Evolutionary conservation across 2,888 invertebrate genomes (phyloP).

Genomic region (Noctua comes): DNA sequence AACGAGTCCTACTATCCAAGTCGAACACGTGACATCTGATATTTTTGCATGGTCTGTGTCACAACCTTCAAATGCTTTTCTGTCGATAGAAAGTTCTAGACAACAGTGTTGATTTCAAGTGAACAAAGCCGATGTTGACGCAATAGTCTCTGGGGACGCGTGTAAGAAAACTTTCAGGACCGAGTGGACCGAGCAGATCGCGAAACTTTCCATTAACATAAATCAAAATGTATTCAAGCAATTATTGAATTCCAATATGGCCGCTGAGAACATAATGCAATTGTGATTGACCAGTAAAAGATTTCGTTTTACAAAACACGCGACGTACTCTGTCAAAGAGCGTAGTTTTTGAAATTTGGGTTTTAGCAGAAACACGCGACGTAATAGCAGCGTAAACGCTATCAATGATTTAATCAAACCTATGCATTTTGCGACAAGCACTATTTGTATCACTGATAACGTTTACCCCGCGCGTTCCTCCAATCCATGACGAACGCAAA

Average conservation of each 20-base stretch:
- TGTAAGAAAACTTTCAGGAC: constrained; percentile 68
- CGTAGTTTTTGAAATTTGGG: not conserved
- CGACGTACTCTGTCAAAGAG: not conserved
- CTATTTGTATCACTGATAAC: not conserved
- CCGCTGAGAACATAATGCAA: constrained; percentile 41
- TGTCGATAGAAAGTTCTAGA: constrained; percentile 70
- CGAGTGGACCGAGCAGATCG: constrained; percentile 21
- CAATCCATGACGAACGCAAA: constrained; percentile 27
- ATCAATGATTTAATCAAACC: not conserved
- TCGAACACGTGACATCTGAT: constrained; percentile 34
- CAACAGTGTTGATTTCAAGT: constrained; percentile 72
- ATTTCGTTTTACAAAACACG: constrained; percentile 11
- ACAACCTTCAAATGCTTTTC: constrained; percentile 72
- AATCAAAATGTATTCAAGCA: not conserved
- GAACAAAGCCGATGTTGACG: constrained; percentile 73
- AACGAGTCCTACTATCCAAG: not conserved
- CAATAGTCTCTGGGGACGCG: constrained; percentile 66
- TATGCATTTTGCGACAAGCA: not conserved
- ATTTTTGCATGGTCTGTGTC: constrained; percentile 58
- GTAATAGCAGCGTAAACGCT: not conserved
- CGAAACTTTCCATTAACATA: constrained; percentile 52
- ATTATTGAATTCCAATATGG: constrained; percentile 22
- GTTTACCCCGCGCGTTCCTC: not conserved
- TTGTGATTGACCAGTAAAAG: constrained; percentile 11
- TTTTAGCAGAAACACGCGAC: not conserved